A percentile compares a stretch with the other conserved stretches of the same genome.
Conservation (phyloP, 2,113 vertebrate species). For the Amblyopsis rosae region DNA sequence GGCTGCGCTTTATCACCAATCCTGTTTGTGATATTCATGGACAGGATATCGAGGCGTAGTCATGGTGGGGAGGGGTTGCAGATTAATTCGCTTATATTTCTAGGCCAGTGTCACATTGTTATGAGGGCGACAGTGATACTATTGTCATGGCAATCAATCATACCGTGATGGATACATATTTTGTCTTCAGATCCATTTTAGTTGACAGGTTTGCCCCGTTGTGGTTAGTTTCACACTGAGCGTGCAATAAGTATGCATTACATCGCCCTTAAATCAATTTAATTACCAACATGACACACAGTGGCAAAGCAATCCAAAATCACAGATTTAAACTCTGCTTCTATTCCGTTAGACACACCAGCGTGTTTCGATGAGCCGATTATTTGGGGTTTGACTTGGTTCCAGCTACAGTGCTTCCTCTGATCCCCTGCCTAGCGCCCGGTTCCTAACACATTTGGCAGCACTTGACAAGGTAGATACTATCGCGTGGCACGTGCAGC, state of each 20-base stretch:
- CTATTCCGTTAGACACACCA: constrained; percentile 17
- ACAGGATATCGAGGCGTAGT: too few relatives aligned
- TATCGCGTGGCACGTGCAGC: constrained; percentile 19
- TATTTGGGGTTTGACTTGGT: constrained; percentile 28
- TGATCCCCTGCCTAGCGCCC: constrained; percentile 18
- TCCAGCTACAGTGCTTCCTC: constrained; percentile 8
- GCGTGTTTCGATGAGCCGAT: constrained; percentile 16
- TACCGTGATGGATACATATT: not conserved
- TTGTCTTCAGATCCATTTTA: not conserved
- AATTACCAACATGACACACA: constrained; percentile 46
- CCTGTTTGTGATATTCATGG: too few relatives aligned
- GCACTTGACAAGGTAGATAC: constrained; percentile 29
- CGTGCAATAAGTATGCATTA: constrained; percentile 37
- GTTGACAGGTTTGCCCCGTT: constrained; percentile 3
- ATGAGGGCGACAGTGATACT: too few relatives aligned
- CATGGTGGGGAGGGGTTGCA: too few relatives aligned
- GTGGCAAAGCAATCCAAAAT: constrained; percentile 25
- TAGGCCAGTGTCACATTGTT: too few relatives aligned
- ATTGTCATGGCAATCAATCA: too few relatives aligned
- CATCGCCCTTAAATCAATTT: constrained; percentile 58
- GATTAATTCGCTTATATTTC: too few relatives aligned
- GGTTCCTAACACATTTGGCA: constrained; percentile 28
- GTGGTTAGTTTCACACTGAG: not conserved
- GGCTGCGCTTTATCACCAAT: too few relatives aligned
- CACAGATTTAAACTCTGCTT: constrained; percentile 1